A percentile compares a stretch with the other conserved stretches of the same genome.
Evolutionary conservation across 1,140 invertebrate genomes (phyloP).

Genomic region (Drosophila repleta): DNA sequence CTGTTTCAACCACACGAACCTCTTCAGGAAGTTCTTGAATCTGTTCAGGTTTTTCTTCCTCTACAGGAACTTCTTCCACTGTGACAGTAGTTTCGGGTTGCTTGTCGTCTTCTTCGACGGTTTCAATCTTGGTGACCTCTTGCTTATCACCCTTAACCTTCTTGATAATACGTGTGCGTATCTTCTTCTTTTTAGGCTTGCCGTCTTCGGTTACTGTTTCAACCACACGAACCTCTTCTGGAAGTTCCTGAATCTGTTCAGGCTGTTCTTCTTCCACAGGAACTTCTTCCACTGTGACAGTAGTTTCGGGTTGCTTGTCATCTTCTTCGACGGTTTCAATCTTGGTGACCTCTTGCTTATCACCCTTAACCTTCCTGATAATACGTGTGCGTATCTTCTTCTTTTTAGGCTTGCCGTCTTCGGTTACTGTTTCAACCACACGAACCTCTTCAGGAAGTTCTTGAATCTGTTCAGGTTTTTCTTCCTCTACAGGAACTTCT

Average conservation of each 20-base stretch:
- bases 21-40: neutral
- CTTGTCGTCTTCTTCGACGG: neutral
- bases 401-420: neutral
- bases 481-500: too few species aligned
- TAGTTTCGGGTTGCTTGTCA: neutral
- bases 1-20: neutral
- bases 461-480: too few species aligned
- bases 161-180: constrained; percentile 1
- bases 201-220: neutral
- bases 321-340: constrained; percentile 1
- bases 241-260: neutral
- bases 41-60: neutral
- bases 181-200: constrained; percentile 2
- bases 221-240: neutral
- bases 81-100: neutral
- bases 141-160: constrained; percentile 2
- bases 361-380: constrained; percentile 4
- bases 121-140: constrained; percentile 5
- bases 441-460: too few species aligned
- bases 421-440: too few species aligned
- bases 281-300: neutral
- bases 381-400: constrained; percentile 3
- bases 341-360: constrained; percentile 2
- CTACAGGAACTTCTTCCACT: neutral
- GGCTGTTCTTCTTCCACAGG: neutral